phyloP scores from a whole-genome alignment of 2,797 vertebrate species.

The Onychomys arenicola region DNA sequence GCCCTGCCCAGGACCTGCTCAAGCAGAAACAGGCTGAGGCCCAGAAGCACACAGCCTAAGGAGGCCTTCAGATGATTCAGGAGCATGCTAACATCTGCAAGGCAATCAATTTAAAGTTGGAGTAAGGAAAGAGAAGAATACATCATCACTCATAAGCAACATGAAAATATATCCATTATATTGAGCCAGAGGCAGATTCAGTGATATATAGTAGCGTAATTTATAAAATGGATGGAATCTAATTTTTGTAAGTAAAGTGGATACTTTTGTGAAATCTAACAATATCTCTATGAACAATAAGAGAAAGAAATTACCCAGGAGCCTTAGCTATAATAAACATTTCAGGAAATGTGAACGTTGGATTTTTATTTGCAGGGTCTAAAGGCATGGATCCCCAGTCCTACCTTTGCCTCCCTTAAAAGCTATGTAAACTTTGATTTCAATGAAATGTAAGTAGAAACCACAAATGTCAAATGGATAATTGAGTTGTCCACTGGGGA shows the following conservation, averaged over 20 bases:
- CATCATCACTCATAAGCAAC: constrained; percentile 37
- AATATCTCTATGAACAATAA: constrained; percentile 46
- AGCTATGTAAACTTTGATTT: constrained; percentile 55
- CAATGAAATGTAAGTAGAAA: constrained; percentile 65
- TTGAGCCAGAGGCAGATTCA: constrained; percentile 58
- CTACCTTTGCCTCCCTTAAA: neutral
- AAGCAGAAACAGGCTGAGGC: neutral
- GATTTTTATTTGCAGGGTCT: constrained; percentile 59
- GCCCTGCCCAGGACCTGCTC: neutral
- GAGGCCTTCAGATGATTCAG: neutral
- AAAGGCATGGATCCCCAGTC: neutral
- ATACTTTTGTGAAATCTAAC: constrained; percentile 36
- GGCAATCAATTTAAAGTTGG: neutral
- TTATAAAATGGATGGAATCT: constrained; percentile 64
- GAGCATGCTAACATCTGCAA: neutral
- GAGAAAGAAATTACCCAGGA: constrained; percentile 48
- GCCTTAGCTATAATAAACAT: neutral
- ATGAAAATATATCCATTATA: constrained; percentile 52
- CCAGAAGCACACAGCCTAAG: neutral
- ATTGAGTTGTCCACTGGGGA: constrained; percentile 59
- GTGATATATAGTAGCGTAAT: constrained; percentile 14
- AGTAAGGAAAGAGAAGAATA: constrained; percentile 15
- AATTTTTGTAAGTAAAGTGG: constrained; percentile 69
- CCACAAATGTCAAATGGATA: constrained; percentile 39
- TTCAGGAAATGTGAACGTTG: constrained; percentile 55